These are phyloP conservation scores for Conistra vaccinii DNA, from an alignment of 2,888 invertebrate species.

Conservation along the genomic window DNA sequence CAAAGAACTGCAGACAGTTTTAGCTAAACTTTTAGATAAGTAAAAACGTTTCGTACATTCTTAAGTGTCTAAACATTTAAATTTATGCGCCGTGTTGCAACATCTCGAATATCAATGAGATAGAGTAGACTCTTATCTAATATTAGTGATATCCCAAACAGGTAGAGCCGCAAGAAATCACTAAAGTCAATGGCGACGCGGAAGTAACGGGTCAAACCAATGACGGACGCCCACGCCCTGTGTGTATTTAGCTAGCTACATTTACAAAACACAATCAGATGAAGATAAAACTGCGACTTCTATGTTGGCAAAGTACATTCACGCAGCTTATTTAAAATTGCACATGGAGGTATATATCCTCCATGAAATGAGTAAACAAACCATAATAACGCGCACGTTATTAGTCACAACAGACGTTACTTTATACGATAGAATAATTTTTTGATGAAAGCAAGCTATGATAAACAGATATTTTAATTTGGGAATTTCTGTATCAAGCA, in stretches of 20 bases:
- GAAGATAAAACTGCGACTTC: conserved; percentile 30
- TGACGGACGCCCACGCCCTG: conserved; percentile 69
- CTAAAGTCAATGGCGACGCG: conserved; percentile 64
- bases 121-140: conserved; percentile 60
- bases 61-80: conserved; percentile 36
- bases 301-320: conserved; percentile 7
- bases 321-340: conserved; percentile 7
- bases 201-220: conserved; percentile 74
- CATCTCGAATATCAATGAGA: conserved; percentile 61
- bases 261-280: conserved; percentile 49
- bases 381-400: not conserved
- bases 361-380: conserved; percentile 23
- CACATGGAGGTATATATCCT: conserved; percentile 8
- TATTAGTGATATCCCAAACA: conserved; percentile 59
- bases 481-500: not conserved
- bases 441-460: conserved; percentile 14
- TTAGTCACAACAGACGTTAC: conserved; percentile 5
- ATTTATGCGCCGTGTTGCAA: conserved; percentile 39
- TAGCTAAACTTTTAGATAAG: conserved; percentile 2
- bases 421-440: not conserved
- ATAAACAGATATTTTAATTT: conserved; percentile 14
- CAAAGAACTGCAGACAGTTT: not conserved
- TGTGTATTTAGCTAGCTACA: conserved; percentile 19
- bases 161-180: conserved; percentile 52
- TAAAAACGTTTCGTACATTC: conserved; percentile 34